phyloP scores from a whole-genome alignment of 2,797 vertebrate genomes.

The Sylvia borin region DNA sequence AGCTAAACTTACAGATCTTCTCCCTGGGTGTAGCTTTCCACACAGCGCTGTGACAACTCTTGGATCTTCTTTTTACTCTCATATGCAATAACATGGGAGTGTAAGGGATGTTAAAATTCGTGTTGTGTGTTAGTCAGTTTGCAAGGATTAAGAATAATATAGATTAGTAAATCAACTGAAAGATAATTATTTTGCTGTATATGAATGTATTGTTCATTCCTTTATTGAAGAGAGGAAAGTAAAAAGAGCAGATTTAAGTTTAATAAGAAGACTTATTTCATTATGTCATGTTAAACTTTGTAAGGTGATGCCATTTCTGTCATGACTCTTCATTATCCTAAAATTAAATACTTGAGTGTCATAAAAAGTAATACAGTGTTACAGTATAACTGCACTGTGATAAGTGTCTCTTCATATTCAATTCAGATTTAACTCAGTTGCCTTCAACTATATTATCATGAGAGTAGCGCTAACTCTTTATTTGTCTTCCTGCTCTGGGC shows the following conservation, averaged over 20 bases:
- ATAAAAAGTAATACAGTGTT: background rate
- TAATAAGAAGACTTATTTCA: background rate
- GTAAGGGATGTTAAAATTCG: background rate
- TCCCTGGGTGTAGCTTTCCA: background rate
- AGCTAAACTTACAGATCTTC: background rate
- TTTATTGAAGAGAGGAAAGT: background rate
- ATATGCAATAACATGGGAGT: background rate
- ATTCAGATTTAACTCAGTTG: background rate
- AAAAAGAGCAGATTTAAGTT: background rate
- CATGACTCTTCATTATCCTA: background rate
- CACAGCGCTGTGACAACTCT: background rate
- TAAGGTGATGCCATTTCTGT: background rate
- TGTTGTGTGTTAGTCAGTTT: background rate
- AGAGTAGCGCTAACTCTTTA: background rate
- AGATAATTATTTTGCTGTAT: background rate
- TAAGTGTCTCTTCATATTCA: background rate
- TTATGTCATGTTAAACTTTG: background rate
- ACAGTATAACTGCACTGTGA: background rate
- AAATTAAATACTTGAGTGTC: background rate
- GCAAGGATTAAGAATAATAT: background rate
- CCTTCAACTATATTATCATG: background rate
- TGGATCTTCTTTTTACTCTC: background rate
- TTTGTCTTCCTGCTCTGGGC: constrained; percentile 45
- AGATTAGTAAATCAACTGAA: background rate
- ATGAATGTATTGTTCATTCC: background rate